Percentiles rank a stretch among this genome's conserved stretches.
phyloP scores from a whole-genome alignment of 2,888 invertebrate genomes.

The Antheraea yamamai region DNA sequence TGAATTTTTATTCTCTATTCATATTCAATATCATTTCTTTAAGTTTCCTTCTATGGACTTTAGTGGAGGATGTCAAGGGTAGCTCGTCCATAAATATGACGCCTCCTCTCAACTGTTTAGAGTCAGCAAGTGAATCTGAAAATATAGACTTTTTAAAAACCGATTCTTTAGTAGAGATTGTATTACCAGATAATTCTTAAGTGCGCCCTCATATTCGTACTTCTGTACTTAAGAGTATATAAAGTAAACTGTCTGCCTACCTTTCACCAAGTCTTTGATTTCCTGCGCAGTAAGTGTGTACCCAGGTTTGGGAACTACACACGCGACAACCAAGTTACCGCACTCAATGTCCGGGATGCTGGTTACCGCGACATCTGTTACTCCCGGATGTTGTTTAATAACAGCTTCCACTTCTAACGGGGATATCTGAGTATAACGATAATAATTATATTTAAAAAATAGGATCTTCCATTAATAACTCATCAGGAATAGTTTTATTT shows the following conservation, averaged over 20 bases:
- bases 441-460: no score
- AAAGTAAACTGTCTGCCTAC: constrained; percentile 31
- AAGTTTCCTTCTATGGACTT: constrained; percentile 46
- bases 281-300: constrained; percentile 43
- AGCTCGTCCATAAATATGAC: constrained; percentile 50
- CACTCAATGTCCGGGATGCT: constrained; percentile 46
- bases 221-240: no score
- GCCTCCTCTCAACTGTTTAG: constrained; percentile 54
- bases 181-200: no score
- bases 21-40: constrained; percentile 47
- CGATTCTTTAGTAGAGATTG: no score
- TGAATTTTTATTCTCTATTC: constrained; percentile 32
- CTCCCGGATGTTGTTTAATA: constrained; percentile 51
- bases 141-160: constrained; percentile 14
- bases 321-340: constrained; percentile 59
- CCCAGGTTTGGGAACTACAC: constrained; percentile 43
- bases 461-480: no score
- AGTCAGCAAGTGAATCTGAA: constrained; percentile 44
- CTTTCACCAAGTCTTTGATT: constrained; percentile 57
- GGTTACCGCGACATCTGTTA: constrained; percentile 55
- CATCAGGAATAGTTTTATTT: background rate
- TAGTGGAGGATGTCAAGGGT: constrained; percentile 47
- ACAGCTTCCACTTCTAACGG: constrained; percentile 56
- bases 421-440: constrained; percentile 45
- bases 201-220: no score